A percentile compares a stretch with the other conserved stretches of the same genome.
phyloP scores from a whole-genome alignment of 1,140 invertebrate species.

The Eufriesea mexicana region DNA sequence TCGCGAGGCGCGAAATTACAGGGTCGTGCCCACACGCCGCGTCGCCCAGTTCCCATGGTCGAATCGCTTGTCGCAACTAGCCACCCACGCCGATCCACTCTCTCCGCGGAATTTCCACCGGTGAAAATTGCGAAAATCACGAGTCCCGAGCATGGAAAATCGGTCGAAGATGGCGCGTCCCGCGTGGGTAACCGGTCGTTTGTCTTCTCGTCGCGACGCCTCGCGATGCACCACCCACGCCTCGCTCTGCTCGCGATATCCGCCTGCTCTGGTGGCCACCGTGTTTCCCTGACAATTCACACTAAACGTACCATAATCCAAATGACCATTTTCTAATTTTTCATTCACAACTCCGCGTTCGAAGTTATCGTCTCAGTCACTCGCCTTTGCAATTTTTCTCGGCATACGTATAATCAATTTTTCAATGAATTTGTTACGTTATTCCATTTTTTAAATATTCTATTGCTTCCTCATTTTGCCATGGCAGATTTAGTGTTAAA shows the following conservation, averaged over 20 bases:
- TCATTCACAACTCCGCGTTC: too few relatives aligned
- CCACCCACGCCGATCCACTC: slow-evolving; percentile 41
- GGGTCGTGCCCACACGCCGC: slow-evolving; percentile 5
- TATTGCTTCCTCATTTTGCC: too few relatives aligned
- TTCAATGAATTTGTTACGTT: too few relatives aligned
- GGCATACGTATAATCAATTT: too few relatives aligned
- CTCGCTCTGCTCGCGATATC: slow-evolving; percentile 13
- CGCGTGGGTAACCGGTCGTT: slow-evolving; percentile 60
- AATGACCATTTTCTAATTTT: too few relatives aligned
- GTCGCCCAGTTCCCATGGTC: slow-evolving; percentile 32
- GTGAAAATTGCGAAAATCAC: slow-evolving; percentile 39
- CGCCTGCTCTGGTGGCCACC: slow-evolving; percentile 20
- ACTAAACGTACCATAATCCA: too few relatives aligned
- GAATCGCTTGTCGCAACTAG: slow-evolving; percentile 44
- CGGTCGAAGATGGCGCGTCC: slow-evolving; percentile 32
- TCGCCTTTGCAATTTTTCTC: too few relatives aligned
- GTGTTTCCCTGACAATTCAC: background rate
- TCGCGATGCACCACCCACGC: slow-evolving; percentile 50
- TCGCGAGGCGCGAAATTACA: slow-evolving; percentile 50
- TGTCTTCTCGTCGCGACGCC: slow-evolving; percentile 54
- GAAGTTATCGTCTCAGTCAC: too few relatives aligned
- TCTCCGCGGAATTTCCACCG: slow-evolving; percentile 20
- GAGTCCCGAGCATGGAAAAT: slow-evolving; percentile 16
- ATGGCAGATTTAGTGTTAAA: too few relatives aligned
- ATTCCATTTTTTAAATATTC: too few relatives aligned